Percentiles rank a stretch among this genome's conserved stretches.
Conservation (phyloP, 2,797 vertebrate genomes). For the Phalloptychus januarius region DNA sequence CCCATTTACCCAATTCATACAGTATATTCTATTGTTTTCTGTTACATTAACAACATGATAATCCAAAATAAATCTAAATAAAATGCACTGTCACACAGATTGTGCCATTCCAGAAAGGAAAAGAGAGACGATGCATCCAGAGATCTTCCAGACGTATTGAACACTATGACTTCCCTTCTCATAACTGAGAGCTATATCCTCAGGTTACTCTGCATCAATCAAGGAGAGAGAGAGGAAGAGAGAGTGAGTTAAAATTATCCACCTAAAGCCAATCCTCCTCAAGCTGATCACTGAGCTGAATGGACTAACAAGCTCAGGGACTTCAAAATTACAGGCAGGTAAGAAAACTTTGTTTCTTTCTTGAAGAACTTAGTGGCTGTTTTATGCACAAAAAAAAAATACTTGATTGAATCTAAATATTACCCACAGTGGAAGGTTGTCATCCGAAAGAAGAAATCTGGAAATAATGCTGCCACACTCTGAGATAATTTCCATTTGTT, state of each 20-base stretch:
- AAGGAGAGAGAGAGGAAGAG: constrained; percentile 30
- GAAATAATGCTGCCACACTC: background rate
- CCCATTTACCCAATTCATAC: background rate
- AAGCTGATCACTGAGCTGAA: constrained; percentile 77
- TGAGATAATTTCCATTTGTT: background rate
- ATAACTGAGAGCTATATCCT: background rate
- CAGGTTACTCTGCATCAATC: background rate
- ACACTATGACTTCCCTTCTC: background rate
- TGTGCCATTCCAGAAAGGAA: background rate
- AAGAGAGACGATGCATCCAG: background rate
- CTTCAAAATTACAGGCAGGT: constrained; percentile 63
- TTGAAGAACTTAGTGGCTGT: background rate
- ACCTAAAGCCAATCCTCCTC: constrained; percentile 76
- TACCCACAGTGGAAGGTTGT: background rate
- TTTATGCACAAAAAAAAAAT: background rate
- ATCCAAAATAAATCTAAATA: background rate
- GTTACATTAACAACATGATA: background rate
- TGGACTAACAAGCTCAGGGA: constrained; percentile 55
- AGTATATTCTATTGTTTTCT: background rate
- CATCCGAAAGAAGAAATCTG: background rate
- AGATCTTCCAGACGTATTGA: background rate
- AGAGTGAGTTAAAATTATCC: constrained; percentile 73
- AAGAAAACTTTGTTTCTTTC: constrained; percentile 42
- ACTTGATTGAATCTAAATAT: background rate
- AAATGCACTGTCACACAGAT: background rate